Percentiles rank a stretch among this genome's conserved stretches.
Evolutionary conservation across 2,797 vertebrate genomes (phyloP).

Genomic region (Pogonophryne albipinna): DNA sequence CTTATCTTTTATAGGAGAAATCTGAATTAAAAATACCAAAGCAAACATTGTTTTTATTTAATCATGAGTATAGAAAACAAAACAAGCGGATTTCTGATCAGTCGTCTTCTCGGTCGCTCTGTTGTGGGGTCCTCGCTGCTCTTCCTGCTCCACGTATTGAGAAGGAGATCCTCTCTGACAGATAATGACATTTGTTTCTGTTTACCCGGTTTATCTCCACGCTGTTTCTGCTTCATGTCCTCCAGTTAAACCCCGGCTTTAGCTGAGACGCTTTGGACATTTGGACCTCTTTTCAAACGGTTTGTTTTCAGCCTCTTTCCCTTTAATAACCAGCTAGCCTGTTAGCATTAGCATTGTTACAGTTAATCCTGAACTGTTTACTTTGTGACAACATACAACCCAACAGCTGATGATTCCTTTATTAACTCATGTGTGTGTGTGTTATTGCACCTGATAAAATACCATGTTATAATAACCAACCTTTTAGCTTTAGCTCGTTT

Average conservation of each 20-base stretch:
- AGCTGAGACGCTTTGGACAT: constrained; percentile 26
- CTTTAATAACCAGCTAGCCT: constrained; percentile 41
- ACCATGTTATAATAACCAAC: not conserved
- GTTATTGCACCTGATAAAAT: not conserved
- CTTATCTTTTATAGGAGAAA: no score
- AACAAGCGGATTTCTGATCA: constrained; percentile 62
- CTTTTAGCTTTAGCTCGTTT: not conserved
- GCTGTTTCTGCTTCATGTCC: not conserved
- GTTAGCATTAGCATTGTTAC: constrained; percentile 62
- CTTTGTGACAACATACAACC: not conserved
- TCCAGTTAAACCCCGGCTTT: constrained; percentile 1
- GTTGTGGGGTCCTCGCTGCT: constrained; percentile 84
- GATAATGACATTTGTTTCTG: constrained; percentile 58
- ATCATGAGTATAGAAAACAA: no score
- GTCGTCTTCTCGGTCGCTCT: constrained; percentile 78
- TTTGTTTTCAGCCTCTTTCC: constrained; percentile 39
- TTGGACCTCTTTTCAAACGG: constrained; percentile 46
- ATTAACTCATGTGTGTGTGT: rapidly evolving
- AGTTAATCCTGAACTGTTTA: constrained; percentile 46
- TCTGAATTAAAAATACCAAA: no score
- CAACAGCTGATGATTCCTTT: no score
- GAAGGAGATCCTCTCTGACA: constrained; percentile 49
- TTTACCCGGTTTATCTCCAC: constrained; percentile 5
- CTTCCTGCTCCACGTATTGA: constrained; percentile 92
- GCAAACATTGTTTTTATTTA: no score